Conservation (phyloP, 2,888 invertebrate genomes). For the Ormyrus rosae region DNA sequence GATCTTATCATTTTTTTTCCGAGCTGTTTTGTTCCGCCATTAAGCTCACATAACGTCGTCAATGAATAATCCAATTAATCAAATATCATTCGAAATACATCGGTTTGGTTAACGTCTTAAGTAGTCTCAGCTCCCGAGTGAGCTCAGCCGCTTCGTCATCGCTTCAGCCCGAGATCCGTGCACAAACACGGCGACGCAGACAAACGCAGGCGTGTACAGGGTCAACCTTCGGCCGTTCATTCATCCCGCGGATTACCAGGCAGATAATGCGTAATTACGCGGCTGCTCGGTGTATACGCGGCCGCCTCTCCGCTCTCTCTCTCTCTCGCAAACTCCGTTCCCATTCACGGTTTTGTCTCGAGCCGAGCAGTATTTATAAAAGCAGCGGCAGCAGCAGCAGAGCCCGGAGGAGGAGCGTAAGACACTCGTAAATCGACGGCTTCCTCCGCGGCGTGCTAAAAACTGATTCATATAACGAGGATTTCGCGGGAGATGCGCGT, state of each 20-base stretch:
- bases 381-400: constrained; percentile 4
- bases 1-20: too few species aligned
- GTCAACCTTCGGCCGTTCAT: constrained; percentile 62
- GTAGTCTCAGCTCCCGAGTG: not conserved
- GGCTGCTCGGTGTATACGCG: constrained; percentile 42
- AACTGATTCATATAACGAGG: constrained; percentile 53
- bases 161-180: not conserved
- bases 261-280: constrained; percentile 66
- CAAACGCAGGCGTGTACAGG: not conserved
- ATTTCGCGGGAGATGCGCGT: constrained; percentile 6
- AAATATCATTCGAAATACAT: too few species aligned
- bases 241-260: constrained; percentile 65
- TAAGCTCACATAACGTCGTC: too few species aligned
- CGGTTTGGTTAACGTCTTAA: not conserved
- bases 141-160: not conserved
- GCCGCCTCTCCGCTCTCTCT: constrained; percentile 50
- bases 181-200: not conserved
- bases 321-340: constrained; percentile 9
- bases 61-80: too few species aligned
- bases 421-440: constrained; percentile 47
- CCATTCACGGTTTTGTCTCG: constrained; percentile 49
- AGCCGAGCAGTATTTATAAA: not conserved
- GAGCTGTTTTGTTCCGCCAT: too few species aligned
- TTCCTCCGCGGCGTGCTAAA: constrained; percentile 49
- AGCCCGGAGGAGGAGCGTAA: not conserved